Evolutionary conservation across 1,140 invertebrate species (phyloP).

Genomic region (Drosophila tropicalis): DNA sequence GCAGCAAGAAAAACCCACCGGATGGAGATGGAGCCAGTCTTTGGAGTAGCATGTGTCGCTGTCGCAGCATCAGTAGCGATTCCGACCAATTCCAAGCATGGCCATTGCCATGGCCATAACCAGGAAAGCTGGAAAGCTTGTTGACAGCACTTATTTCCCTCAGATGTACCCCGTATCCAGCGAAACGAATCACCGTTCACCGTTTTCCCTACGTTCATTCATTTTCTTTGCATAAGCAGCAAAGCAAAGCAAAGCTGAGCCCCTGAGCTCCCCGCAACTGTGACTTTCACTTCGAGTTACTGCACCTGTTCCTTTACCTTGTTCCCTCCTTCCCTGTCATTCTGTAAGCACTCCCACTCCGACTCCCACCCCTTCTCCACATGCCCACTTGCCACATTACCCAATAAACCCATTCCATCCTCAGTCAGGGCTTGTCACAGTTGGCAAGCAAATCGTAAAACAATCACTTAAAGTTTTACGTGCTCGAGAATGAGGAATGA

Average conservation of each 20-base stretch:
- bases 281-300: not conserved
- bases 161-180: not conserved
- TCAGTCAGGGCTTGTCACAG: slow-evolving; percentile 21
- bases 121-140: slow-evolving; percentile 16
- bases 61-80: not conserved
- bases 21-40: not conserved
- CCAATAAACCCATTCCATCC: slow-evolving; percentile 5
- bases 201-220: not conserved
- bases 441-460: slow-evolving; percentile 58
- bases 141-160: slow-evolving; percentile 42
- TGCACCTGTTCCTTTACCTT: slow-evolving; percentile 19
- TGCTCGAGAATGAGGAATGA: slow-evolving; percentile 13
- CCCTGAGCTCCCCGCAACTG: not conserved
- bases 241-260: not conserved
- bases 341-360: not conserved
- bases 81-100: not conserved
- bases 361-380: too few relatives aligned
- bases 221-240: slow-evolving; percentile 5
- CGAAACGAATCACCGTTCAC: not conserved
- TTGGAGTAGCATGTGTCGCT: slow-evolving; percentile 32
- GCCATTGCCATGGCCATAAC: slow-evolving; percentile 12
- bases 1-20: too few relatives aligned
- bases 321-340: not conserved
- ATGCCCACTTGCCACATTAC: not conserved
- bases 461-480: slow-evolving; percentile 52